phyloP scores from a whole-genome alignment of 2,888 invertebrate species.

The Amiota mariae region DNA sequence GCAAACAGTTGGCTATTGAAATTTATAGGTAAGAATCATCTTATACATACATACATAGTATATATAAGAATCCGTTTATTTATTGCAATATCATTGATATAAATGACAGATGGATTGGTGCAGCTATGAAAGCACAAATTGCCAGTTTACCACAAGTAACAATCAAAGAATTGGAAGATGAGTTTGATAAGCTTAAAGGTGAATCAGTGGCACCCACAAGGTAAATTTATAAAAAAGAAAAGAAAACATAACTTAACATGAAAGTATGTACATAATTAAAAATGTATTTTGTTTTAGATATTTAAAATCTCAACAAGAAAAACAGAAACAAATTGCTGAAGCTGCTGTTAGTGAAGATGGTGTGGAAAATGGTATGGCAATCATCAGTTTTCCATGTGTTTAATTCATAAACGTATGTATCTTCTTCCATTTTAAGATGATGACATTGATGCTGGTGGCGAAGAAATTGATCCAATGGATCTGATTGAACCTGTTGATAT shows the following conservation, averaged over 20 bases:
- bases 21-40: conserved; percentile 81
- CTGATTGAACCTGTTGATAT: conserved; percentile 94
- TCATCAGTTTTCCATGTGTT: no score
- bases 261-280: background rate
- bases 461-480: conserved; percentile 91
- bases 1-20: conserved; percentile 92
- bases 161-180: conserved; percentile 89
- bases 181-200: conserved; percentile 83
- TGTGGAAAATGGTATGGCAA: conserved; percentile 63
- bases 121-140: conserved; percentile 88
- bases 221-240: conserved; percentile 43
- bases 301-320: conserved; percentile 73
- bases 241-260: no score
- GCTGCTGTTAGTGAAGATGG: conserved; percentile 74
- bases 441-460: conserved; percentile 72
- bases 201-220: conserved; percentile 71
- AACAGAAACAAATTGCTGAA: conserved; percentile 70
- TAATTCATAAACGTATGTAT: background rate
- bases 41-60: background rate
- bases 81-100: background rate
- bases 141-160: conserved; percentile 91
- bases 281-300: conserved; percentile 55
- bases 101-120: conserved; percentile 84
- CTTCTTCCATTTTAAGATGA: conserved; percentile 71
- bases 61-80: background rate